Evolutionary conservation across 2,113 vertebrate genomes (phyloP).

Genomic region (Sporophila hypoxantha): DNA sequence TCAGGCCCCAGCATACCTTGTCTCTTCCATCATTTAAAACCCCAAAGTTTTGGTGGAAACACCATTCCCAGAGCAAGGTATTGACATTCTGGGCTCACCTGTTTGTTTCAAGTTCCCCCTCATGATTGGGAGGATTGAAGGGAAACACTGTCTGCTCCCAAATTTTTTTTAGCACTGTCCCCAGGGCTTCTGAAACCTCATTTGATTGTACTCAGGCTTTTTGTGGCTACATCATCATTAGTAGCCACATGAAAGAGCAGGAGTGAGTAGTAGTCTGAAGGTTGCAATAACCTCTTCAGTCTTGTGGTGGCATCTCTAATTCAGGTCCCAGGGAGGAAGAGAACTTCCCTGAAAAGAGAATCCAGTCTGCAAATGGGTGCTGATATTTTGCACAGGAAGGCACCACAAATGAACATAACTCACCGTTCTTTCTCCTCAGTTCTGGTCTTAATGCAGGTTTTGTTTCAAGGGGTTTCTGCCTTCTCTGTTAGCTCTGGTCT

Average conservation of each 20-base stretch:
- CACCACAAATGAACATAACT: not conserved
- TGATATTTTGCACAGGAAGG: not conserved
- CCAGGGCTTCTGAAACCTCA: not conserved
- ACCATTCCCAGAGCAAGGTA: not conserved
- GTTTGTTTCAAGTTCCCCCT: not conserved
- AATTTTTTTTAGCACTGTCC: not conserved
- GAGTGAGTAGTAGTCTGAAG: not conserved
- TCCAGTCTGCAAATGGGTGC: not conserved
- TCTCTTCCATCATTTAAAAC: not conserved
- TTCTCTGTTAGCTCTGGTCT: not conserved
- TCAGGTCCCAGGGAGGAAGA: not conserved
- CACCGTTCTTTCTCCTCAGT: not conserved
- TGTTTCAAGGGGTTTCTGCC: not conserved
- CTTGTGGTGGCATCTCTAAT: not conserved
- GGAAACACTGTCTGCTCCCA: not conserved
- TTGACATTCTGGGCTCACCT: not conserved
- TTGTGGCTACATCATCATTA: not conserved
- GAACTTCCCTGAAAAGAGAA: not conserved
- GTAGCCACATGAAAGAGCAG: not conserved
- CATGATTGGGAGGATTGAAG: not conserved
- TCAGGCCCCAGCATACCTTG: not conserved
- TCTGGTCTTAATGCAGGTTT: not conserved
- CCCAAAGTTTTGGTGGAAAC: not conserved
- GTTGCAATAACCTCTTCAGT: not conserved
- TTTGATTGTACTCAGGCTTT: not conserved